A percentile compares a stretch with the other conserved stretches of the same genome.
These are phyloP conservation scores for Ennomos erosarius DNA, from an alignment of 2,888 invertebrate genomes.

Conservation along the genomic window DNA sequence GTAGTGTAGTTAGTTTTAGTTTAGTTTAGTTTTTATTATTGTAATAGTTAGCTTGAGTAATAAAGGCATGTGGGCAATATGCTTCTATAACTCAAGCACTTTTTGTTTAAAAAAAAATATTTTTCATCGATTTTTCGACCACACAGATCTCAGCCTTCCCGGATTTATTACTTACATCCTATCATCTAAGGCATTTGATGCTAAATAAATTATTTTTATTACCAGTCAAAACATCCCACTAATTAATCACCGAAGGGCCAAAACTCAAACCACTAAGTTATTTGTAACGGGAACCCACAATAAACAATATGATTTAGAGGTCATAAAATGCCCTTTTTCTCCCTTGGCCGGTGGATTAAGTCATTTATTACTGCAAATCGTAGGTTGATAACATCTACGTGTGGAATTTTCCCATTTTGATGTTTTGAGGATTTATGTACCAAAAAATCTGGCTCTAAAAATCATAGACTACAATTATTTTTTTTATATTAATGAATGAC, in stretches of 20 bases:
- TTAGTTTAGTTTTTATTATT: too few relatives aligned
- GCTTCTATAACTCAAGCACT: too few relatives aligned
- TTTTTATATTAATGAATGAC: too few relatives aligned
- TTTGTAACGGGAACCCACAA: slow-evolving; percentile 43
- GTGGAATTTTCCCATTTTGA: slow-evolving; percentile 46
- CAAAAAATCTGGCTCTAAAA: not conserved
- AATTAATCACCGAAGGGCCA: slow-evolving; percentile 56
- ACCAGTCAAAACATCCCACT: slow-evolving; percentile 43
- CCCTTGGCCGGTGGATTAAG: slow-evolving; percentile 62
- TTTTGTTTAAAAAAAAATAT: too few relatives aligned
- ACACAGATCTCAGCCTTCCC: not conserved
- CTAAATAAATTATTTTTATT: slow-evolving; percentile 37
- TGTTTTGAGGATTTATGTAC: slow-evolving; percentile 6
- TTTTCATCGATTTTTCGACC: slow-evolving; percentile 1
- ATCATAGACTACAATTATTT: too few relatives aligned
- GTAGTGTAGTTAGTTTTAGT: too few relatives aligned
- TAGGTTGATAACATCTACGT: slow-evolving; percentile 66
- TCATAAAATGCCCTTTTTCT: slow-evolving; percentile 36
- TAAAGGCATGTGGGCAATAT: too few relatives aligned
- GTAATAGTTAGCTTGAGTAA: too few relatives aligned
- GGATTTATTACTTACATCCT: slow-evolving; percentile 2
- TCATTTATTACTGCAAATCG: slow-evolving; percentile 81
- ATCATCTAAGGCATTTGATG: slow-evolving; percentile 18
- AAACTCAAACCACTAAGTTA: slow-evolving; percentile 59
- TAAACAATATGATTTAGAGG: slow-evolving; percentile 55